Percentiles rank a stretch among this genome's conserved stretches.
Evolutionary conservation across 2,797 vertebrate species (phyloP).

Genomic region (Labeo calbasu): DNA sequence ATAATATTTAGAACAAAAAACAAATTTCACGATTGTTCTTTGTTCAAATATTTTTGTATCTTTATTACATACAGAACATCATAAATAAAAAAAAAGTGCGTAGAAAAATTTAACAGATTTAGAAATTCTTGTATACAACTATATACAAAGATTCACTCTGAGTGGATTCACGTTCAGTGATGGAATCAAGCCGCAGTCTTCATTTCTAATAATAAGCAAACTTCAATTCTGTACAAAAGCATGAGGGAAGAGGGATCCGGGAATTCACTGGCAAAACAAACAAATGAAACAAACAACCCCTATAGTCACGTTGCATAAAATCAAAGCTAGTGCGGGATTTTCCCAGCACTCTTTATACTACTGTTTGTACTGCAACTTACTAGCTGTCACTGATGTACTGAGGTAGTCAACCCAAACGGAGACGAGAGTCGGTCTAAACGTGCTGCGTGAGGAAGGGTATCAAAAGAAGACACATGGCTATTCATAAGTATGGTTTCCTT

Average conservation of each 20-base stretch:
- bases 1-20: neutral
- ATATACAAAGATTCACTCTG: constrained; percentile 78
- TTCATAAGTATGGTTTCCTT: neutral
- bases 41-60: constrained; percentile 72
- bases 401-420: constrained; percentile 74
- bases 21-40: neutral
- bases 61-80: constrained; percentile 85
- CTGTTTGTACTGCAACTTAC: constrained; percentile 41
- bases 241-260: constrained; percentile 25
- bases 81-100: constrained; percentile 87
- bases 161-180: constrained; percentile 51
- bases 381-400: constrained; percentile 61
- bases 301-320: constrained; percentile 57
- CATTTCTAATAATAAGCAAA: constrained; percentile 43
- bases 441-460: constrained; percentile 20
- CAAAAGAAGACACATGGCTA: constrained; percentile 32
- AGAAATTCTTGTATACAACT: constrained; percentile 90
- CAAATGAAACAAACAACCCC: constrained; percentile 19
- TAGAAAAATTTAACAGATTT: constrained; percentile 90
- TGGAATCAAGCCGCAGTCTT: constrained; percentile 44
- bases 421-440: constrained; percentile 39
- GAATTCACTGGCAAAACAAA: constrained; percentile 31
- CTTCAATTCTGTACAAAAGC: constrained; percentile 52
- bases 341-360: constrained; percentile 27
- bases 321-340: constrained; percentile 40